Conservation (phyloP, 2,797 vertebrate genomes). For the Acropternis orthonyx region DNA sequence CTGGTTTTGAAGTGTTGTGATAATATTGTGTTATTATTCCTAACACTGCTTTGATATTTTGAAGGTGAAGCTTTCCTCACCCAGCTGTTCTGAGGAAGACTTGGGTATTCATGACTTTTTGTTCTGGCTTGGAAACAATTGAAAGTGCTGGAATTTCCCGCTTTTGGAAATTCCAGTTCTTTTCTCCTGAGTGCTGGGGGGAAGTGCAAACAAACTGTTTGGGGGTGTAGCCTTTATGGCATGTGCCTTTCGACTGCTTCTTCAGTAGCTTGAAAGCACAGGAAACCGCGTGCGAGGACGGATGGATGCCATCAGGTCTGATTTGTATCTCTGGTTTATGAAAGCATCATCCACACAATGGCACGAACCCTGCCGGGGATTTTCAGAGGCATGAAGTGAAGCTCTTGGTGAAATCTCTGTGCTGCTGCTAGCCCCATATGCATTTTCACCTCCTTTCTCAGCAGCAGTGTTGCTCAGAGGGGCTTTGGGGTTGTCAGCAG, state of each 20-base stretch:
- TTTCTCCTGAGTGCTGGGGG: neutral
- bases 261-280: conserved; percentile 46
- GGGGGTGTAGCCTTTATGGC: conserved; percentile 27
- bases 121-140: conserved; percentile 63
- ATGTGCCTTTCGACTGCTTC: neutral
- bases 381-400: neutral
- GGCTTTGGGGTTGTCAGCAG: neutral
- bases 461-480: neutral
- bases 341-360: neutral
- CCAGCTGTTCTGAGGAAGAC: conserved; percentile 29
- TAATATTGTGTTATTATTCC: conserved; percentile 32
- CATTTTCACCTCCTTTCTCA: neutral
- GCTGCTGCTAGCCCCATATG: neutral
- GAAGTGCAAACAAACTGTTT: conserved; percentile 34
- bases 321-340: conserved; percentile 23
- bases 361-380: neutral
- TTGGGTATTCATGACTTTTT: conserved; percentile 1
- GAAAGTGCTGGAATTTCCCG: conserved; percentile 66
- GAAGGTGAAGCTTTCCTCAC: conserved; percentile 32
- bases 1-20: conserved; percentile 33
- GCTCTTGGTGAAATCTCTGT: neutral
- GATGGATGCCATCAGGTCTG: neutral
- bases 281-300: neutral
- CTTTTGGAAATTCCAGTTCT: conserved; percentile 63
- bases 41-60: conserved; percentile 32